These are phyloP conservation scores for Trissolcus basalis DNA, from an alignment of 1,140 invertebrate genomes.

Conservation along the genomic window DNA sequence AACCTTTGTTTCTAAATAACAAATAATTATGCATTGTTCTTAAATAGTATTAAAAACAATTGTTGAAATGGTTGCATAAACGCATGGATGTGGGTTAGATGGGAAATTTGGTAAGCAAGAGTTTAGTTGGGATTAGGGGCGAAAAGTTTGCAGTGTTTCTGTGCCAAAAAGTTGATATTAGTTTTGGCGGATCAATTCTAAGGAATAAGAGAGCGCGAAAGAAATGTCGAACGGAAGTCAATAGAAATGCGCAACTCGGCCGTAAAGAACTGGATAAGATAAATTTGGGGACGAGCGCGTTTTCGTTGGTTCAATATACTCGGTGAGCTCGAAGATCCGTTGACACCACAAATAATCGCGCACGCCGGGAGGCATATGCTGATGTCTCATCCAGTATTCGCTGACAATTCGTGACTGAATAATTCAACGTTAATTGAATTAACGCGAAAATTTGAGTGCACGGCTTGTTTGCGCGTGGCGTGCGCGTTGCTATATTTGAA, in stretches of 20 bases:
- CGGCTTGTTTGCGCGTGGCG: slow-evolving; percentile 12
- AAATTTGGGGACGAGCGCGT: slow-evolving; percentile 29
- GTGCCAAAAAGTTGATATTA: too few species aligned
- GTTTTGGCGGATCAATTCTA: too few species aligned
- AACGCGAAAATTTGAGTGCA: slow-evolving; percentile 39
- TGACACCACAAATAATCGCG: slow-evolving; percentile 17
- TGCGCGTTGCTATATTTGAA: slow-evolving; percentile 23
- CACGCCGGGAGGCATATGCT: slow-evolving; percentile 13
- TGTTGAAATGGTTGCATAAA: too few species aligned
- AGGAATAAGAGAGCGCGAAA: too few species aligned
- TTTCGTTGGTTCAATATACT: slow-evolving; percentile 18
- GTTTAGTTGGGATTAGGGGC: too few species aligned
- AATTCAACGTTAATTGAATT: slow-evolving; percentile 47
- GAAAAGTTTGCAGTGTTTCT: too few species aligned
- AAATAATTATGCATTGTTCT: too few species aligned
- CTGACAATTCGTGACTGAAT: slow-evolving; percentile 39
- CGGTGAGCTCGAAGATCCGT: slow-evolving; percentile 16
- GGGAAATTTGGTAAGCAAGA: too few species aligned
- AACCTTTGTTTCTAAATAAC: too few species aligned
- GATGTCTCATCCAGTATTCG: slow-evolving; percentile 15
- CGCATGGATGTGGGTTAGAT: too few species aligned
- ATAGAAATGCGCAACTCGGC: slow-evolving; percentile 17
- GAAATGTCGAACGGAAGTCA: too few species aligned
- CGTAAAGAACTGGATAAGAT: slow-evolving; percentile 16
- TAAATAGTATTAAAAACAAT: too few species aligned